These are phyloP conservation scores for Entomyzon cyanotis DNA, from an alignment of 2,113 vertebrate genomes.

Conservation along the genomic window DNA sequence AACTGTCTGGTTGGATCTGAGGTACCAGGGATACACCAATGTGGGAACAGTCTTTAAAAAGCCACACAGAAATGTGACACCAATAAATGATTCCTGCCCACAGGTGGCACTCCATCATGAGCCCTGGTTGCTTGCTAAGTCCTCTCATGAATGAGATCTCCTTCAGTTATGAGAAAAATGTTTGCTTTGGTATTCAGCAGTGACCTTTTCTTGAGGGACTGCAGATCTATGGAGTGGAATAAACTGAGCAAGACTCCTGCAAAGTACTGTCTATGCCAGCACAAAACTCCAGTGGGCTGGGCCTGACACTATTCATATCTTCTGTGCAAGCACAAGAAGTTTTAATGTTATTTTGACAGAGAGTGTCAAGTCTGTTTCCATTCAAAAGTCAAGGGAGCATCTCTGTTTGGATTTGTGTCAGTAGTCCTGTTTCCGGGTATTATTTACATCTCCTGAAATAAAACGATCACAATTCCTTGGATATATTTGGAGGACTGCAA, in stretches of 20 bases:
- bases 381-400: not conserved
- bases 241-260: not conserved
- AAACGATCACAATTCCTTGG: not conserved
- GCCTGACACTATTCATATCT: not conserved
- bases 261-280: not conserved
- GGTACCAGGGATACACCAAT: not conserved
- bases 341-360: constrained; percentile 14
- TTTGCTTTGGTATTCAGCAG: not conserved
- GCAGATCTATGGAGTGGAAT: not conserved
- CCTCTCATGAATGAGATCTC: not conserved
- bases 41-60: not conserved
- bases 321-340: not conserved
- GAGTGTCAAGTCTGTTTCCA: not conserved
- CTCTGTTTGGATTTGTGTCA: constrained; percentile 16
- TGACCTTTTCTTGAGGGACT: not conserved
- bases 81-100: not conserved
- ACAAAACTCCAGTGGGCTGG: not conserved
- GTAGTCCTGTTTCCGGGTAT: not conserved
- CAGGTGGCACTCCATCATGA: not conserved
- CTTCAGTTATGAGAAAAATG: not conserved
- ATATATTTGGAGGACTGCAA: not conserved
- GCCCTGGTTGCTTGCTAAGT: not conserved
- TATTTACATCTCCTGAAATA: constrained; percentile 20
- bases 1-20: not conserved
- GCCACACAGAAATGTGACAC: not conserved